phyloP scores from a whole-genome alignment of 2,888 invertebrate genomes.

The Leptopilina myrica region DNA sequence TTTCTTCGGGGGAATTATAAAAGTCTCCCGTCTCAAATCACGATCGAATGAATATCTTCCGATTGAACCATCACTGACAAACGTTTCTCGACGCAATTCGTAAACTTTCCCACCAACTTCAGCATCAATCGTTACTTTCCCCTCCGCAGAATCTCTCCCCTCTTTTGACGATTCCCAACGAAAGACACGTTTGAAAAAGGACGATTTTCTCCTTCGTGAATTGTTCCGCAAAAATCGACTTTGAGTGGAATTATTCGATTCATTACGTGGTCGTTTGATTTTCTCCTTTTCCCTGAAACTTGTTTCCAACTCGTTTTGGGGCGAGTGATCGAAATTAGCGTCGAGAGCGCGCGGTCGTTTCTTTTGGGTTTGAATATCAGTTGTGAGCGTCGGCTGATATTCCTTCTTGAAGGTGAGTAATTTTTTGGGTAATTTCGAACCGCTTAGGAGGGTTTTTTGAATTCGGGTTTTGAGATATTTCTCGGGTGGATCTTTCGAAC shows the following conservation, averaged over 20 bases:
- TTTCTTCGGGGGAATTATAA: neutral
- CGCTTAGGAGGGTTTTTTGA: neutral
- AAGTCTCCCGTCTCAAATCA: neutral
- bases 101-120: too few relatives aligned
- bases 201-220: too few relatives aligned
- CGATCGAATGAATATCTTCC: neutral
- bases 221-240: too few relatives aligned
- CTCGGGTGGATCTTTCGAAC: conserved; percentile 50
- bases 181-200: too few relatives aligned
- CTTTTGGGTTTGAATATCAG: neutral
- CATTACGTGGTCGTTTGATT: neutral
- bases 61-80: too few relatives aligned
- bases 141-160: too few relatives aligned
- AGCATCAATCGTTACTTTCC: too few relatives aligned
- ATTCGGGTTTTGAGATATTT: conserved; percentile 45
- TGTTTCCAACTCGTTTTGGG: neutral
- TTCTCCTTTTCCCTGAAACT: neutral
- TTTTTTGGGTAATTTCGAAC: neutral
- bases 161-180: too few relatives aligned
- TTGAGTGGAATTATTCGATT: neutral
- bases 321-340: neutral
- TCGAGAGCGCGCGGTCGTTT: neutral
- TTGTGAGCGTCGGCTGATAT: neutral
- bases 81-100: too few relatives aligned
- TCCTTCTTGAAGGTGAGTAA: conserved; percentile 51